These are phyloP conservation scores for Sylvietta virens DNA, from an alignment of 2,113 vertebrate genomes.

Conservation along the genomic window DNA sequence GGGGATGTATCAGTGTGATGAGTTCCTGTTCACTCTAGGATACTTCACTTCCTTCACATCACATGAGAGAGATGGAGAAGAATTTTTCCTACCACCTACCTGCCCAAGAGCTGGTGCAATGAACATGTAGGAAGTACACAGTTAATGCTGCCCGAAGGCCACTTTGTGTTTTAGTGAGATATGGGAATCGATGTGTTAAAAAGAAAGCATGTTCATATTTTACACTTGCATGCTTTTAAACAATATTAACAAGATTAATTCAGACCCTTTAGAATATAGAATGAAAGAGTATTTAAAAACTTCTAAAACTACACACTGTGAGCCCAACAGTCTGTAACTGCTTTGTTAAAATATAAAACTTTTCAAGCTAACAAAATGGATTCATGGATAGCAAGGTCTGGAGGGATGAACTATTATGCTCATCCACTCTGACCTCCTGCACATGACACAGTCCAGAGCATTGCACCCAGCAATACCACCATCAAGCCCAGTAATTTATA, in stretches of 20 bases:
- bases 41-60: background rate
- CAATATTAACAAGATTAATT: constrained; percentile 4
- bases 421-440: constrained; percentile 20
- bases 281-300: background rate
- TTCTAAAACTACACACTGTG: background rate
- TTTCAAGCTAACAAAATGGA: background rate
- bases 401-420: constrained; percentile 21
- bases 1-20: background rate
- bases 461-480: background rate
- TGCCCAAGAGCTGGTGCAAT: background rate
- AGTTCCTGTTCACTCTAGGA: background rate
- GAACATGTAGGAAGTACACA: background rate
- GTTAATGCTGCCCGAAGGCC: background rate
- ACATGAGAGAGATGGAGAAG: background rate
- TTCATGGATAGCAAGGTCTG: constrained; percentile 1
- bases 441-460: constrained; percentile 34
- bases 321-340: background rate
- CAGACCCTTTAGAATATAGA: background rate
- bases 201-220: background rate
- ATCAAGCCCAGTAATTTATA: constrained; percentile 35
- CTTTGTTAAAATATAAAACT: constrained; percentile 14
- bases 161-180: background rate
- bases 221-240: background rate
- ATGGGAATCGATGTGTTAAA: background rate
- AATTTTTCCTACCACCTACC: background rate